These are phyloP conservation scores for Tursiops truncatus DNA, from an alignment of 2,113 vertebrate genomes.

Conservation along the genomic window DNA sequence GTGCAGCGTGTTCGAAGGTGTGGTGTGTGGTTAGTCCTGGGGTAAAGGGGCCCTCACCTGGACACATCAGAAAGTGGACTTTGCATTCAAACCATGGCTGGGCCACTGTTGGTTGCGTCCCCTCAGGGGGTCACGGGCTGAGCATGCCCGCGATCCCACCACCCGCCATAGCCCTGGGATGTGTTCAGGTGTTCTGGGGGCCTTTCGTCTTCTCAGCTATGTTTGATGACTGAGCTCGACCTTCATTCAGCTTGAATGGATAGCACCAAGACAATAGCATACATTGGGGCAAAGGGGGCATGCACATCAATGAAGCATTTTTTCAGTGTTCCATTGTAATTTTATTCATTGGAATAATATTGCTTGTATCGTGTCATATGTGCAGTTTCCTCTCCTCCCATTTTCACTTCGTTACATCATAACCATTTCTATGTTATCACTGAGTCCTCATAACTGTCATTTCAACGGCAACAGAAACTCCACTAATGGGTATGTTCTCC, in stretches of 20 bases:
- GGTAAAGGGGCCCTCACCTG: neutral
- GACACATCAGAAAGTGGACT: neutral
- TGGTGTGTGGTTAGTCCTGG: neutral
- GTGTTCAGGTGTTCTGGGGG: neutral
- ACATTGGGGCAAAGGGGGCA: neutral
- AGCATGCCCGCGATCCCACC: neutral
- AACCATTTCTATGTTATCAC: neutral
- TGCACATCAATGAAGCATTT: neutral
- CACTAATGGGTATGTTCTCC: neutral
- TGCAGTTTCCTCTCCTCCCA: neutral
- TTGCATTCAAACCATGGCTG: neutral
- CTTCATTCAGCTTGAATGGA: neutral
- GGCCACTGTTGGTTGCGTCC: neutral
- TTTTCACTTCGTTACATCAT: neutral
- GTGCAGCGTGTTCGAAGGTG: neutral
- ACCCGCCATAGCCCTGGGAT: neutral
- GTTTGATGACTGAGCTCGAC: neutral
- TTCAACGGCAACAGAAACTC: neutral
- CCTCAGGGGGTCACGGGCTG: no score
- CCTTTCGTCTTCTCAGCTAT: neutral
- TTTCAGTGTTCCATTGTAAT: neutral
- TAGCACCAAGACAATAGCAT: neutral
- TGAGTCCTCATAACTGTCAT: neutral
- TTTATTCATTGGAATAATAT: neutral
- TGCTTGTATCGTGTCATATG: neutral